Evolutionary conservation across 2,113 vertebrate species (phyloP).

Genomic region (Lathamus discolor): DNA sequence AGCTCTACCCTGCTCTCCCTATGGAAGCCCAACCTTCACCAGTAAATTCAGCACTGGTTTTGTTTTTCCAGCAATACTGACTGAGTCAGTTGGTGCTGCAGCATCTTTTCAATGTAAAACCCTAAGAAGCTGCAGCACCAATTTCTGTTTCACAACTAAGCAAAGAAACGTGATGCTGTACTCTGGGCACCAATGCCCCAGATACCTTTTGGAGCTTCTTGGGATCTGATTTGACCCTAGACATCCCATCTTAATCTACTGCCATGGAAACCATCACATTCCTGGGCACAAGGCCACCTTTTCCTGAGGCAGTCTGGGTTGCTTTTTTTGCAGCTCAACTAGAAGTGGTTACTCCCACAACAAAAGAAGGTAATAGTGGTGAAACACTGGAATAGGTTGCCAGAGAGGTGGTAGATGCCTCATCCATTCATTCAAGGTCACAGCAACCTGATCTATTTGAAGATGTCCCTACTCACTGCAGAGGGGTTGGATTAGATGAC

Average conservation of each 20-base stretch:
- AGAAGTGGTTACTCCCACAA: background rate
- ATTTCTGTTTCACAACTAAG: background rate
- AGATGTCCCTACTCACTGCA: background rate
- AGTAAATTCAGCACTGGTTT: background rate
- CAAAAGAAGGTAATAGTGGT: background rate
- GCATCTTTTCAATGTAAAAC: background rate
- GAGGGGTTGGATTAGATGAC: background rate
- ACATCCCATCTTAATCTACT: slow-evolving; percentile 18
- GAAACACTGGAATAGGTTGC: background rate
- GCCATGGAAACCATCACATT: slow-evolving; percentile 1
- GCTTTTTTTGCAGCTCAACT: background rate
- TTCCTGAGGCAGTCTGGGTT: background rate
- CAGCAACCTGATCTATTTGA: background rate
- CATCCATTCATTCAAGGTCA: background rate
- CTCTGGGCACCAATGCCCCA: background rate
- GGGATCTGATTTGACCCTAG: background rate
- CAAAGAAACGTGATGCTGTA: background rate
- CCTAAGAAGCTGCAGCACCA: background rate
- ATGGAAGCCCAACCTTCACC: background rate
- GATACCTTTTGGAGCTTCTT: background rate
- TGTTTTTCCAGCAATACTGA: background rate
- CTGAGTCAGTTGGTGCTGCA: background rate
- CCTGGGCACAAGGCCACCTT: background rate
- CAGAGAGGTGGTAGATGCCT: background rate
- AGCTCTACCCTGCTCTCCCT: background rate